These are phyloP conservation scores for Alviniconcha marisindica DNA, from an alignment of 1,140 invertebrate genomes.

Conservation along the genomic window DNA sequence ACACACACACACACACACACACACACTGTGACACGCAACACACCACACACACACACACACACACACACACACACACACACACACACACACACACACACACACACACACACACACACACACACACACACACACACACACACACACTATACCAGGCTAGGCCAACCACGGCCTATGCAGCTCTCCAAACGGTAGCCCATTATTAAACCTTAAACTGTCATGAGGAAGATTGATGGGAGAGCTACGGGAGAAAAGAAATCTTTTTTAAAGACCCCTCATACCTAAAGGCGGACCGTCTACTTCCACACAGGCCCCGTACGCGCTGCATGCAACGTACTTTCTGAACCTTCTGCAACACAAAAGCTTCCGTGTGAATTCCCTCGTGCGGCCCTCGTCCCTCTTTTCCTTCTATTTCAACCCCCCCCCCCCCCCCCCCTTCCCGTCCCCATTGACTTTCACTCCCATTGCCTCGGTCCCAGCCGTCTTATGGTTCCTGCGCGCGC, in stretches of 20 bases:
- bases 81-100: neutral
- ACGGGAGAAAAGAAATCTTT: too few species aligned
- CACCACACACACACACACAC: neutral
- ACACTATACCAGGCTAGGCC: neutral
- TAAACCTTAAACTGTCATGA: constrained; percentile 21
- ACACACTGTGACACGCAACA: neutral
- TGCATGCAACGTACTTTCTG: neutral
- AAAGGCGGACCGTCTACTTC: too few species aligned
- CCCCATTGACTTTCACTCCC: too few species aligned
- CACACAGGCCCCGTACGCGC: too few species aligned
- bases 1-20: neutral
- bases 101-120: constrained; percentile 13
- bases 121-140: constrained; percentile 3
- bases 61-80: neutral
- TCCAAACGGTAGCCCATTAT: constrained; percentile 20
- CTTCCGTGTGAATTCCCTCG: too few species aligned
- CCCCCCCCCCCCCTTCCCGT: too few species aligned
- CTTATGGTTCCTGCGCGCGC: neutral
- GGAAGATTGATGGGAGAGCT: constrained; percentile 9
- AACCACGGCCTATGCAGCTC: neutral
- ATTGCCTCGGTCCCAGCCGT: too few species aligned
- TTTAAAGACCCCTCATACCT: too few species aligned
- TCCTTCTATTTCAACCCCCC: too few species aligned
- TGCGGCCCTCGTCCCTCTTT: too few species aligned
- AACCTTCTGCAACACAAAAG: too few species aligned